A percentile compares a stretch with the other conserved stretches of the same genome.
These are phyloP conservation scores for Cyphomyrus plagiostoma DNA, from an alignment of 2,113 vertebrate species.

Conservation along the genomic window DNA sequence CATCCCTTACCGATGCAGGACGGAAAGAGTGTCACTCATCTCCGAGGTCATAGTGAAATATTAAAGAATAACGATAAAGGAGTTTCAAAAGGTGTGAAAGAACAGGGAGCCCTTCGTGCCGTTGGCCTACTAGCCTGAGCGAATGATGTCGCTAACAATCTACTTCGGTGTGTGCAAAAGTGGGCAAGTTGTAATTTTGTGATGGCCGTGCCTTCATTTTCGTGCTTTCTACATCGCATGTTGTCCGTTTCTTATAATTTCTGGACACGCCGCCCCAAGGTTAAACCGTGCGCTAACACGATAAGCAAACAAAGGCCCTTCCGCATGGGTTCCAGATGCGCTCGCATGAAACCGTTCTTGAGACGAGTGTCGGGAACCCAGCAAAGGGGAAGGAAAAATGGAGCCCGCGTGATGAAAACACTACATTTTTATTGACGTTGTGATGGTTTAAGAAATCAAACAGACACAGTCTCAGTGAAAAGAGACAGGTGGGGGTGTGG, in stretches of 20 bases:
- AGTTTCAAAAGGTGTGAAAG: slow-evolving; percentile 40
- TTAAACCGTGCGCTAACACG: background rate
- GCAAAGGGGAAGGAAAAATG: slow-evolving; percentile 20
- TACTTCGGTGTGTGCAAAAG: background rate
- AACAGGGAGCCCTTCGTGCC: background rate
- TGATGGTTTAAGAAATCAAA: slow-evolving; percentile 53
- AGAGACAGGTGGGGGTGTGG: slow-evolving; percentile 32
- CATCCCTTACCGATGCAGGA: background rate
- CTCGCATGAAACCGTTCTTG: background rate
- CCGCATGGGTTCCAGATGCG: background rate
- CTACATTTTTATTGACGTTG: slow-evolving; percentile 57
- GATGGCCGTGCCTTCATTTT: background rate
- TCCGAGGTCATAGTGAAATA: background rate
- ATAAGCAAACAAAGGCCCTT: background rate
- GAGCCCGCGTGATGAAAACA: slow-evolving; percentile 46
- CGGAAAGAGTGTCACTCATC: background rate
- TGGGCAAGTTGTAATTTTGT: background rate
- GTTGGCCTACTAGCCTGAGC: background rate
- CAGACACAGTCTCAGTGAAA: slow-evolving; percentile 50
- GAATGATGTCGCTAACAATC: background rate
- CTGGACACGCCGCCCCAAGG: background rate
- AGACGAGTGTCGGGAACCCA: background rate
- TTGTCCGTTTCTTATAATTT: background rate
- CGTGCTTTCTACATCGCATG: background rate
- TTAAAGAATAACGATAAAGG: background rate